Evolutionary conservation across 2,888 invertebrate genomes (phyloP).

Genomic region (Cosmia pyralina): DNA sequence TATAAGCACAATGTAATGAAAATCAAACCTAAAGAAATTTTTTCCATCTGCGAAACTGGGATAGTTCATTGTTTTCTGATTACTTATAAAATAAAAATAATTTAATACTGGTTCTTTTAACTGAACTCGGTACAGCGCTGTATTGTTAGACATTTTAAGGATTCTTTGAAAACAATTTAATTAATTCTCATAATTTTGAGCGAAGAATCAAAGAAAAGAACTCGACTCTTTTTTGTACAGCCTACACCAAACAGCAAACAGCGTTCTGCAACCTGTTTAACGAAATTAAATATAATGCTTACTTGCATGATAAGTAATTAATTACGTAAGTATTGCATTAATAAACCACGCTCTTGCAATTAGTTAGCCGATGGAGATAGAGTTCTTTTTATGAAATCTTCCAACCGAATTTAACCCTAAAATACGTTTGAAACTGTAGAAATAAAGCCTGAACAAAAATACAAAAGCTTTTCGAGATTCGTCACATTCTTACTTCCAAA

Average conservation of each 20-base stretch:
- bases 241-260: too few species aligned
- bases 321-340: too few species aligned
- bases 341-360: background rate
- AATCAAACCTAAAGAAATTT: too few species aligned
- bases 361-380: background rate
- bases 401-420: background rate
- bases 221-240: background rate
- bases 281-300: too few species aligned
- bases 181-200: background rate
- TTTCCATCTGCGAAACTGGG: too few species aligned
- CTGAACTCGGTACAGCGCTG: background rate
- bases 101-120: background rate
- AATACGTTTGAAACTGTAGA: background rate
- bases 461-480: background rate
- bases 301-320: too few species aligned
- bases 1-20: too few species aligned
- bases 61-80: background rate
- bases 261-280: too few species aligned
- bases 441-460: background rate
- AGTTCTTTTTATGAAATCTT: background rate
- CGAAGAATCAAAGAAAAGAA: background rate
- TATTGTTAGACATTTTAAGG: conserved; percentile 5
- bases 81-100: background rate
- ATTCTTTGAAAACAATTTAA: conserved; percentile 3
- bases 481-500: background rate